Base-by-base conservation (phyloP, 2,888 invertebrate species). In the Thera obeliscata region DNA sequence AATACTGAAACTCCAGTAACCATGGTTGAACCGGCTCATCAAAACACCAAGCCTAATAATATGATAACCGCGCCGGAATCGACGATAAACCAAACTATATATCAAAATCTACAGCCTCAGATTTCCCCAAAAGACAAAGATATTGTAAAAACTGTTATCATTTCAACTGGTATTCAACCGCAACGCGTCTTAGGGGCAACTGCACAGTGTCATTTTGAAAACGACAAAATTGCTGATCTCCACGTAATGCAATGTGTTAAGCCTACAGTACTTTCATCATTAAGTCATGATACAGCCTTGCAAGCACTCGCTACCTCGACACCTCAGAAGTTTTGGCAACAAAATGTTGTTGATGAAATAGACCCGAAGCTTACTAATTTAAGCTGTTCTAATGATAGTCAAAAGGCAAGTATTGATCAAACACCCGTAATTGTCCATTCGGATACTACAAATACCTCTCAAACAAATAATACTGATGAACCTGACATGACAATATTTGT, bases 401-500 rank as follows among this genome's bases (percentile, higher is more conserved):
- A 66, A 52, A 66, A 67, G 4, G 67, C 48, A 12, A 74, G 69
- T 57, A 56, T 62, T 43, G 69, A 72, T 36, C 74, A 71, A 65
- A 55, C 56, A 38, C 46, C 61, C 55, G 66, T 62, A 50, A 67
- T 72, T 11, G 74, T 81, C 49, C 72, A 73, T 62, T 76, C 76
- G 3, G 74, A 76, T 49, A 74, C 75, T 56, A 76, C 75, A 41
- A 56, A 72, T 59, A 77, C 75, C 48, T 66, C 74, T 2, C 77
- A 78, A 72, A 61, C 56, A 3, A 78, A 75, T 54, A 78, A 81
- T 11, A 54, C 71, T 8, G 89, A 90, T 69, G 82, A 78, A 64
- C 93, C 93, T 33, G 93, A 93, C 76, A 82, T 93, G 3, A 87
- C 89, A 76, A 88, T 93, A 81, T 86, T 89, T 74, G 83, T 89